phyloP scores from a whole-genome alignment of 1,140 invertebrate genomes.

The Caligus rogercresseyi region DNA sequence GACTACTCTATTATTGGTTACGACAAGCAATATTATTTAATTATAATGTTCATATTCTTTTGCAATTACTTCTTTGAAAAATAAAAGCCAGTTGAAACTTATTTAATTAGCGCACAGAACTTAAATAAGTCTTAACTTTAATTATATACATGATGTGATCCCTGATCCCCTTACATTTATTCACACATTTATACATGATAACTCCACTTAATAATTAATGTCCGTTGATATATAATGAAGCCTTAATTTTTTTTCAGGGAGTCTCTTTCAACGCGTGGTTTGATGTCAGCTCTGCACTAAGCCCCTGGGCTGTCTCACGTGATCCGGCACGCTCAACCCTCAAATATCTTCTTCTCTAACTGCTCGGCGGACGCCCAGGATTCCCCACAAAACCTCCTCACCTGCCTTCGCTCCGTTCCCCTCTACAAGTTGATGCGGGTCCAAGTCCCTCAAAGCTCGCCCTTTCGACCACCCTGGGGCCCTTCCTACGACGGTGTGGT shows the following conservation, averaged over 20 bases:
- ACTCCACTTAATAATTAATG: too few species aligned
- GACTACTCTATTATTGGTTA: too few species aligned
- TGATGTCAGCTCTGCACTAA: conserved; percentile 86
- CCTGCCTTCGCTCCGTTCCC: conserved; percentile 47
- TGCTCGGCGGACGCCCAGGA: conserved; percentile 56
- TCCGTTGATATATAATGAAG: too few species aligned
- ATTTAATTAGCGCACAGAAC: too few species aligned
- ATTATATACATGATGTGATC: too few species aligned
- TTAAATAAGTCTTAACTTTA: too few species aligned
- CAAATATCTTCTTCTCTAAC: conserved; percentile 64
- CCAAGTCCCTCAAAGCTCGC: neutral
- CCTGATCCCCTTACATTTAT: too few species aligned
- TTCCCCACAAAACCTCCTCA: conserved; percentile 44
- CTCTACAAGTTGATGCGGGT: conserved; percentile 24
- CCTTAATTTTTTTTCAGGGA: conserved; percentile 39
- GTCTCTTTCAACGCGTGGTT: conserved; percentile 79
- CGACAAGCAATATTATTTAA: too few species aligned
- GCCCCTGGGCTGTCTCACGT: conserved; percentile 73
- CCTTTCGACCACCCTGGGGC: conserved; percentile 64
- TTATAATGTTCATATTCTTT: too few species aligned
- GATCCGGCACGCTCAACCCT: conserved; percentile 68
- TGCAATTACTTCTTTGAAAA: too few species aligned
- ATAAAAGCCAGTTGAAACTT: too few species aligned
- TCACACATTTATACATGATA: too few species aligned
- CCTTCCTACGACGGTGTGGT: conserved; percentile 80